A percentile compares a stretch with the other conserved stretches of the same genome.
phyloP scores from a whole-genome alignment of 2,888 invertebrate species.

The Ormyrus labotus region DNA sequence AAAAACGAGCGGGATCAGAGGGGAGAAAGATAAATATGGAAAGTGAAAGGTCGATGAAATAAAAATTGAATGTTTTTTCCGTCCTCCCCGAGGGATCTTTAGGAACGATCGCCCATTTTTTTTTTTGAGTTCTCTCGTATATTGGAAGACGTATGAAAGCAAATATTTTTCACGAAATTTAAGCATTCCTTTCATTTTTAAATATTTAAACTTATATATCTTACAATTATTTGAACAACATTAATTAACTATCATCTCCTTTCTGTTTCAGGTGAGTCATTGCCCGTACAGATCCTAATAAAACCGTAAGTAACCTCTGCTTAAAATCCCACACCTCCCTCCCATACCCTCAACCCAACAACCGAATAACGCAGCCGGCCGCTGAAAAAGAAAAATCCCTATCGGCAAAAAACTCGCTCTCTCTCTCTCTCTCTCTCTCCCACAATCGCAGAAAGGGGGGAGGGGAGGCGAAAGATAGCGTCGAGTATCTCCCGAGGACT shows the following conservation, averaged over 20 bases:
- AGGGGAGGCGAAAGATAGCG: constrained; percentile 3
- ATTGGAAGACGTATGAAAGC: no score
- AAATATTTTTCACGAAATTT: no score
- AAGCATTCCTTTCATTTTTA: no score
- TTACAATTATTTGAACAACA: no score
- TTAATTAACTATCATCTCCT: not conserved
- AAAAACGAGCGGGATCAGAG: not conserved
- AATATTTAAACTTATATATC: no score
- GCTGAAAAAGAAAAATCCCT: not conserved
- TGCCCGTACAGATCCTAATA: not conserved
- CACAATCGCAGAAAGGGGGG: not conserved
- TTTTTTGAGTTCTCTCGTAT: no score
- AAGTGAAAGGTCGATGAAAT: no score
- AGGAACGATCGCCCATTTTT: no score
- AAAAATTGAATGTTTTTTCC: no score
- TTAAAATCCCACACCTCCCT: not conserved
- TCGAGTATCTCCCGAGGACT: constrained; percentile 21
- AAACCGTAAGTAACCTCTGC: constrained; percentile 5
- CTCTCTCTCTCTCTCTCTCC: not conserved
- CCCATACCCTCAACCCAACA: not conserved
- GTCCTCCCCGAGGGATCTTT: no score
- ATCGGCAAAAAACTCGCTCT: not conserved
- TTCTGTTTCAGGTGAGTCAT: constrained; percentile 23
- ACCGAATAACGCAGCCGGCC: not conserved
- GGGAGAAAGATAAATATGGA: not conserved